Percentiles rank a stretch among this genome's conserved stretches.
phyloP scores from a whole-genome alignment of 2,797 vertebrate species.

The Tamandua tetradactyla region DNA sequence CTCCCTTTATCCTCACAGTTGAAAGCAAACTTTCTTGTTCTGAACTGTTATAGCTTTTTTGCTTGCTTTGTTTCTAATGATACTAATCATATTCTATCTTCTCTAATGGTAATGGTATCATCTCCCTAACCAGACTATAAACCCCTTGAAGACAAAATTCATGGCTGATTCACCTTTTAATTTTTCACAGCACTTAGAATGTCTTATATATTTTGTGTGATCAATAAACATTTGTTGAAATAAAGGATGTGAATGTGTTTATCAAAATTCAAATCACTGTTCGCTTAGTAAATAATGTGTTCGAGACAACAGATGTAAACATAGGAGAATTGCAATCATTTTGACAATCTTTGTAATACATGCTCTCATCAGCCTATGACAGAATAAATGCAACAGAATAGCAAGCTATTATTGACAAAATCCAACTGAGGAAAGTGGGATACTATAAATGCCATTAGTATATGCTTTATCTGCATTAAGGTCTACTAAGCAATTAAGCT shows the following conservation, averaged over 20 bases:
- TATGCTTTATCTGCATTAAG: background rate
- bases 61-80: background rate
- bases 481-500: constrained; percentile 35
- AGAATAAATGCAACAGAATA: constrained; percentile 22
- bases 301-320: background rate
- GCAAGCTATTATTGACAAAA: background rate
- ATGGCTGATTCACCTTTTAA: background rate
- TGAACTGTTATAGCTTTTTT: background rate
- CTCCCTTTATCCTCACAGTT: background rate
- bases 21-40: background rate
- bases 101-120: background rate
- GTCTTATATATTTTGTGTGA: background rate
- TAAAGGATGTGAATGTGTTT: background rate
- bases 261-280: constrained; percentile 17
- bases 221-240: background rate
- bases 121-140: background rate
- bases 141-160: background rate
- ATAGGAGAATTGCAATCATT: background rate
- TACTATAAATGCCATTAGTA: background rate
- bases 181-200: background rate
- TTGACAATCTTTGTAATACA: constrained; percentile 24
- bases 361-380: background rate
- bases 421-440: constrained; percentile 3
- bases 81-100: background rate
- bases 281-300: background rate